phyloP scores from a whole-genome alignment of 2,797 vertebrate genomes.

The Loris lydekkerianus region DNA sequence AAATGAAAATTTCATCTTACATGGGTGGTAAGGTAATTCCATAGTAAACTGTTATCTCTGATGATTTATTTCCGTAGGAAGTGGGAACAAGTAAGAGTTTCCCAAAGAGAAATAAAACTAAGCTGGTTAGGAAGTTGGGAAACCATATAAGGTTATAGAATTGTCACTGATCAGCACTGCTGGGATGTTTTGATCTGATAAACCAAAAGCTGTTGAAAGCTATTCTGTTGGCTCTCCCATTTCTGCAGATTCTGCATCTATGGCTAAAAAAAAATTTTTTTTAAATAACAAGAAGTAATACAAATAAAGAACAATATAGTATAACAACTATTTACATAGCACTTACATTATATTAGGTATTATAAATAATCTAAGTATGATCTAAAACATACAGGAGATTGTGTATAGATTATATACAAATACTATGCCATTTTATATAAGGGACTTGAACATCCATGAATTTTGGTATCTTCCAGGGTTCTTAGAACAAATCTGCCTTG shows the following conservation, averaged over 20 bases:
- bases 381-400: not conserved
- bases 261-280: not conserved
- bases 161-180: not conserved
- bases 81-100: conserved; percentile 37
- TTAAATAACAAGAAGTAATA: not conserved
- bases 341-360: not conserved
- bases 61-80: conserved; percentile 68
- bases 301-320: not conserved
- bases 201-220: not conserved
- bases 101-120: conserved; percentile 21
- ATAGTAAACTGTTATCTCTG: conserved; percentile 32
- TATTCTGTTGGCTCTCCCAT: not conserved
- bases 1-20: conserved; percentile 55
- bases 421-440: not conserved
- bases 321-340: not conserved
- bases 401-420: not conserved
- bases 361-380: not conserved
- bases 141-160: conserved; percentile 1
- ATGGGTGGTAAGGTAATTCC: conserved; percentile 49
- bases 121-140: conserved; percentile 27
- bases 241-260: not conserved
- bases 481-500: not conserved
- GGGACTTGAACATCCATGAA: not conserved
- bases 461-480: not conserved
- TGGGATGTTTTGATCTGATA: conserved; percentile 40